A percentile compares a stretch with the other conserved stretches of the same genome.
Evolutionary conservation across 2,888 invertebrate species (phyloP).

Genomic region (Celastrina argiolus): DNA sequence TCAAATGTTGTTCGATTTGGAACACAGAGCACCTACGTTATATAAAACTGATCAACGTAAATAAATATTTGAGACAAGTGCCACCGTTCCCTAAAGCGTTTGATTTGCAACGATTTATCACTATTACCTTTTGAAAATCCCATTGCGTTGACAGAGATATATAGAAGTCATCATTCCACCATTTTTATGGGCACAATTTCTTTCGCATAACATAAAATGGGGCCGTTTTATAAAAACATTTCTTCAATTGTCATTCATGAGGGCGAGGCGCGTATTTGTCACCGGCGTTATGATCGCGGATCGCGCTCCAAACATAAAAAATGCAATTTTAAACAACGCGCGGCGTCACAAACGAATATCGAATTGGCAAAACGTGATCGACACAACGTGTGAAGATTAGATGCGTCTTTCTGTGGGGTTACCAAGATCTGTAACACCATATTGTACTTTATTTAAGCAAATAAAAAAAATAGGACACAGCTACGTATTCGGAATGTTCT

Average conservation of each 20-base stretch:
- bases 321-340: slow-evolving; percentile 74
- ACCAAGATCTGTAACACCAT: no score
- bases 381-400: neutral
- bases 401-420: no score
- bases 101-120: slow-evolving; percentile 14
- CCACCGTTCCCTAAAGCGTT: slow-evolving; percentile 11
- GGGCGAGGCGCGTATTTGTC: slow-evolving; percentile 74
- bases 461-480: no score
- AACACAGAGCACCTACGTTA: neutral
- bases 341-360: slow-evolving; percentile 48
- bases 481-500: no score
- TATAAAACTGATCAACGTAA: neutral
- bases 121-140: slow-evolving; percentile 66
- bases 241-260: slow-evolving; percentile 78
- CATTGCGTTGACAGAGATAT: slow-evolving; percentile 71
- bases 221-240: slow-evolving; percentile 74
- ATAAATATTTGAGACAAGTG: slow-evolving; percentile 6
- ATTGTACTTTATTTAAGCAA: no score
- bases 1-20: neutral
- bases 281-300: slow-evolving; percentile 64
- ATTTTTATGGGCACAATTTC: slow-evolving; percentile 75
- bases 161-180: slow-evolving; percentile 74
- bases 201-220: slow-evolving; percentile 74
- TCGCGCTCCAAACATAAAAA: slow-evolving; percentile 75
- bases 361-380: neutral